Evolutionary conservation across 2,113 vertebrate species (phyloP).

Genomic region (Talpa occidentalis): DNA sequence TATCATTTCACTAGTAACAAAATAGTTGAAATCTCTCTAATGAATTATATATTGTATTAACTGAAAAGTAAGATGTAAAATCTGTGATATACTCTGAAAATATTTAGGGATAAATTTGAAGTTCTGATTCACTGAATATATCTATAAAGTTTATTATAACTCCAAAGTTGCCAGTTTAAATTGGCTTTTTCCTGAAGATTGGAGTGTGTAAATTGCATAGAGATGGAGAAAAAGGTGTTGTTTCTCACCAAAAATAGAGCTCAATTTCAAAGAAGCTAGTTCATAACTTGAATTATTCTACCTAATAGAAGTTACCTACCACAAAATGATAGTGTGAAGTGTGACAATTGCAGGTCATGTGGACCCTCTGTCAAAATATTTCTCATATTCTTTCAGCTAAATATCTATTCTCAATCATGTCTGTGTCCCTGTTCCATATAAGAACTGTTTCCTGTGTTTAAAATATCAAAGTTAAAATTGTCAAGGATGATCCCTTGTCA

Average conservation of each 20-base stretch:
- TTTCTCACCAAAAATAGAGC: slow-evolving; percentile 58
- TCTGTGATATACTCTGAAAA: slow-evolving; percentile 45
- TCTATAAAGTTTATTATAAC: slow-evolving; percentile 62
- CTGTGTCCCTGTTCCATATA: not conserved
- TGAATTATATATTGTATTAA: slow-evolving; percentile 54
- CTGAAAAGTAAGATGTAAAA: not conserved
- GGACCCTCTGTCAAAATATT: slow-evolving; percentile 57
- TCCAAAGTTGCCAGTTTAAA: slow-evolving; percentile 65
- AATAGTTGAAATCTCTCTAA: slow-evolving; percentile 58
- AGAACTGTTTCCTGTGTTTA: slow-evolving; percentile 34
- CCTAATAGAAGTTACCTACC: slow-evolving; percentile 48
- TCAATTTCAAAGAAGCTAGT: slow-evolving; percentile 59
- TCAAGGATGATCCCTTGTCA: slow-evolving; percentile 20
- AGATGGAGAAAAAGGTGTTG: slow-evolving; percentile 22
- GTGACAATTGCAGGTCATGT: slow-evolving; percentile 29
- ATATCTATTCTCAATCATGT: slow-evolving; percentile 28
- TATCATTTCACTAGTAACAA: slow-evolving; percentile 18
- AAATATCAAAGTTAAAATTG: slow-evolving; percentile 47
- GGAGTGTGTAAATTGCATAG: slow-evolving; percentile 55
- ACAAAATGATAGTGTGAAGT: slow-evolving; percentile 56
- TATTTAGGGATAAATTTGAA: slow-evolving; percentile 53
- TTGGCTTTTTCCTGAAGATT: slow-evolving; percentile 56
- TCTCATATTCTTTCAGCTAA: slow-evolving; percentile 52
- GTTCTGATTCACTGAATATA: slow-evolving; percentile 49
- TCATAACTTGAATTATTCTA: slow-evolving; percentile 66